Conservation (phyloP, 2,888 invertebrate species). For the Dryobota labecula region DNA sequence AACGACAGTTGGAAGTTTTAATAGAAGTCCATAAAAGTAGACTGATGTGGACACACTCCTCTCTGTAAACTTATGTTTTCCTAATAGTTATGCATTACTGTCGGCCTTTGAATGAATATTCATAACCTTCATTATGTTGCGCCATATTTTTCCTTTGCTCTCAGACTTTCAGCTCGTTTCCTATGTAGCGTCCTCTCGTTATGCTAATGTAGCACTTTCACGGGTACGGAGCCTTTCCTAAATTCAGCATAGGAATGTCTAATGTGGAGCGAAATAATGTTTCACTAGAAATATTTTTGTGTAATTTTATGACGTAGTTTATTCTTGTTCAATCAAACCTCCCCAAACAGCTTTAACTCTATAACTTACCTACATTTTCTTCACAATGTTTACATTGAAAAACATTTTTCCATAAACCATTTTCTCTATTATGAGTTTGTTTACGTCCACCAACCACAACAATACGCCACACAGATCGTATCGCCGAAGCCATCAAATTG, state of each 20-base stretch:
- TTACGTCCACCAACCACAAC: slow-evolving; percentile 31
- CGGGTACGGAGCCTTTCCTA: slow-evolving; percentile 19
- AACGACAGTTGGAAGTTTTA: slow-evolving; percentile 44
- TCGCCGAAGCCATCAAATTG: slow-evolving; percentile 41
- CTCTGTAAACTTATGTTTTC: slow-evolving; percentile 38
- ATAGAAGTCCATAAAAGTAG: slow-evolving; percentile 30
- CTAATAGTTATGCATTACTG: slow-evolving; percentile 44
- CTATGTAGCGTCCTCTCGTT: slow-evolving; percentile 41
- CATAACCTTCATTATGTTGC: slow-evolving; percentile 44
- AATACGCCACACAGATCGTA: slow-evolving; percentile 26
- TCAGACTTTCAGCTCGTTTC: slow-evolving; percentile 23
- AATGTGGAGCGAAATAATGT: slow-evolving; percentile 9
- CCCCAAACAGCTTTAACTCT: neutral
- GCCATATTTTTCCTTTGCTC: slow-evolving; percentile 47
- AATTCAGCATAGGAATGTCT: slow-evolving; percentile 34
- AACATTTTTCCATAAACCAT: slow-evolving; percentile 4
- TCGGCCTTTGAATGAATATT: slow-evolving; percentile 48
- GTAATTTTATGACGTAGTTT: neutral
- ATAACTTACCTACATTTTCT: slow-evolving; percentile 1
- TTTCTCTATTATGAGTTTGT: slow-evolving; percentile 32
- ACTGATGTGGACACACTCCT: slow-evolving; percentile 6
- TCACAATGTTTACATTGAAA: neutral
- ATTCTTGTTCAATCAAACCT: slow-evolving; percentile 6
- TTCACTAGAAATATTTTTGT: neutral
- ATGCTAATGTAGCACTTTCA: slow-evolving; percentile 43